Evolutionary conservation across 2,797 vertebrate species (phyloP).

Genomic region (Micrastur ruficollis): DNA sequence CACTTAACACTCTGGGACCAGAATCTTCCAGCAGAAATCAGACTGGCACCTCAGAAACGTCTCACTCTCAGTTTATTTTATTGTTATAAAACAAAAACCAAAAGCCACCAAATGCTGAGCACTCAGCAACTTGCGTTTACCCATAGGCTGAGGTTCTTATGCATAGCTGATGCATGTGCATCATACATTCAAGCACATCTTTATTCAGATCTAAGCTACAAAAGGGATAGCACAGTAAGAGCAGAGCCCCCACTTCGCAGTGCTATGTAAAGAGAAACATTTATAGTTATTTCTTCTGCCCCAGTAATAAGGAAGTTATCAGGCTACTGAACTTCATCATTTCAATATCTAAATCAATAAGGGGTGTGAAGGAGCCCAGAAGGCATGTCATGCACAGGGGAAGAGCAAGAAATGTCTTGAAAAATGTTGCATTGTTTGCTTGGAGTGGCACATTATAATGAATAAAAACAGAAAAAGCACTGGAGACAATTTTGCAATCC

Average conservation of each 20-base stretch:
- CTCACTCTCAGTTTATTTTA: not conserved
- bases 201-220: not conserved
- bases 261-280: not conserved
- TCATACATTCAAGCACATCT: not conserved
- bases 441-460: not conserved
- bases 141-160: not conserved
- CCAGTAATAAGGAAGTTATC: not conserved
- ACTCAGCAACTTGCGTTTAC: not conserved
- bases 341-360: not conserved
- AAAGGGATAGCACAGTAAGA: not conserved
- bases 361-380: not conserved
- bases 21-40: not conserved
- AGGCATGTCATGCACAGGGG: not conserved
- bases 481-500: not conserved
- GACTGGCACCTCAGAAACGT: not conserved
- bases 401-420: not conserved
- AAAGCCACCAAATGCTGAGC: not conserved
- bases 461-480: not conserved
- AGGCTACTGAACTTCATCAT: not conserved
- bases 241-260: not conserved
- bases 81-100: not conserved
- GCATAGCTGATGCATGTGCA: not conserved
- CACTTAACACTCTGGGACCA: not conserved
- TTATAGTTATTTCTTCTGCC: not conserved
- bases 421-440: not conserved